Conservation (phyloP, 2,888 invertebrate species). For the Chymomyza amoena region DNA sequence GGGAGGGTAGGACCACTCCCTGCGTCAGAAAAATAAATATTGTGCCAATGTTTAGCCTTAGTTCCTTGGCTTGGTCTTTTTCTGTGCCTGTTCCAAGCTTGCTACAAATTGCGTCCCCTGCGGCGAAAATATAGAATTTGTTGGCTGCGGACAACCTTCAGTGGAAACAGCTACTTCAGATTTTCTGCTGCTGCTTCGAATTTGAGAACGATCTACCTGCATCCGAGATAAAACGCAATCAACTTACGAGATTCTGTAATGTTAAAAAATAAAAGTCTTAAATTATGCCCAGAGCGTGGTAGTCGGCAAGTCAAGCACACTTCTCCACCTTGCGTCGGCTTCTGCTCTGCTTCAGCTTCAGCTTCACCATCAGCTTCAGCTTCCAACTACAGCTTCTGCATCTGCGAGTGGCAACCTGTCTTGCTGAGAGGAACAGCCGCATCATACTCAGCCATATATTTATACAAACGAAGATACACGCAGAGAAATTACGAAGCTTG, state of each 20-base stretch:
- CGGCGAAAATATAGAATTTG: constrained; percentile 42
- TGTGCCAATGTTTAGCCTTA: constrained; percentile 2
- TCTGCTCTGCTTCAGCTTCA: neutral
- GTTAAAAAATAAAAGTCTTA: constrained; percentile 39
- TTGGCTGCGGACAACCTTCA: constrained; percentile 58
- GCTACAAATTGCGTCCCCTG: constrained; percentile 54
- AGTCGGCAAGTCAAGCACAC: constrained; percentile 24
- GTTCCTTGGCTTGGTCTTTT: constrained; percentile 9
- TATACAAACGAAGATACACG: constrained; percentile 7
- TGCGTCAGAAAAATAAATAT: constrained; percentile 4
- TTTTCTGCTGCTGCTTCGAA: neutral
- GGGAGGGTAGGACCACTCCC: neutral
- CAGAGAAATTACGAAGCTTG: neutral
- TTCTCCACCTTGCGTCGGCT: constrained; percentile 13
- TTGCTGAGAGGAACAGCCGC: constrained; percentile 8
- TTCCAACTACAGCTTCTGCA: neutral
- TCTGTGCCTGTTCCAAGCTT: constrained; percentile 26
- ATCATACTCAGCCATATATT: neutral
- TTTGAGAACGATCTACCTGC: constrained; percentile 18
- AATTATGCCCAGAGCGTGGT: constrained; percentile 34
- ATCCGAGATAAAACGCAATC: constrained; percentile 32
- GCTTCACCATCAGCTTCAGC: neutral
- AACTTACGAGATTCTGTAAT: constrained; percentile 31
- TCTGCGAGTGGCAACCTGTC: constrained; percentile 12
- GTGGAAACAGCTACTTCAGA: constrained; percentile 22